Percentiles rank a stretch among this genome's conserved stretches.
Conservation (phyloP, 2,888 invertebrate genomes). For the Drosophila atripex region DNA sequence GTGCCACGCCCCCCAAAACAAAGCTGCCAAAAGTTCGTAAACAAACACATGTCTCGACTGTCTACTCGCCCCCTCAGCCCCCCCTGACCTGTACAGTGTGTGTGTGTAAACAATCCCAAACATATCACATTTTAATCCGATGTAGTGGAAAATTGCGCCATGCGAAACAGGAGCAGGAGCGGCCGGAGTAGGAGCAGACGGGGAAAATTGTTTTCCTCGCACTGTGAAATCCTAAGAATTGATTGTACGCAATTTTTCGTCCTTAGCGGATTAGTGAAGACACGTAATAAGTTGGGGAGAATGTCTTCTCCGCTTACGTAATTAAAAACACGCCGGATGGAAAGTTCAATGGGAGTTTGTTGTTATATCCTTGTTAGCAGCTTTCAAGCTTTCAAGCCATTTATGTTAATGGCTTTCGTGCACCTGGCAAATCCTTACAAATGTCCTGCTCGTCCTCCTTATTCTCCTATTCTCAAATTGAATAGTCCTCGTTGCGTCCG, state of each 20-base stretch:
- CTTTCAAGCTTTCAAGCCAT: slow-evolving; percentile 37
- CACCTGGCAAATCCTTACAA: slow-evolving; percentile 64
- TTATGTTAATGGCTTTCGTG: slow-evolving; percentile 47
- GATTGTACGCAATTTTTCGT: slow-evolving; percentile 66
- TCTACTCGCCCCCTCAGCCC: slow-evolving; percentile 8
- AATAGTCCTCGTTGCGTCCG: slow-evolving; percentile 59
- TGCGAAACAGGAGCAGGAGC: slow-evolving; percentile 34
- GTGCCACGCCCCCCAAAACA: slow-evolving; percentile 54
- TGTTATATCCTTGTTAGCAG: slow-evolving; percentile 27
- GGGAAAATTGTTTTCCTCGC: slow-evolving; percentile 57
- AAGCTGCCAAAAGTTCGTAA: slow-evolving; percentile 75
- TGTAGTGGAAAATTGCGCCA: slow-evolving; percentile 76
- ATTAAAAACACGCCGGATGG: slow-evolving; percentile 29
- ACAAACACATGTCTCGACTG: slow-evolving; percentile 70
- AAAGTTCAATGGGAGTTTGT: slow-evolving; percentile 11
- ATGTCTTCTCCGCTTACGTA: slow-evolving; percentile 40
- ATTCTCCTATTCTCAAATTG: slow-evolving; percentile 47
- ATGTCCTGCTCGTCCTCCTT: slow-evolving; percentile 48
- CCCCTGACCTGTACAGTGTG: slow-evolving; percentile 5
- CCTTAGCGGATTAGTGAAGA: slow-evolving; percentile 56
- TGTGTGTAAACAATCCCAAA: slow-evolving; percentile 75
- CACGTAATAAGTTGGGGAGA: slow-evolving; percentile 58
- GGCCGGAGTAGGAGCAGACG: not conserved
- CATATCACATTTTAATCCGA: slow-evolving; percentile 79
- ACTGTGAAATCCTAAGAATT: slow-evolving; percentile 53